A percentile compares a stretch with the other conserved stretches of the same genome.
These are phyloP conservation scores for Caenorhabditis sp. DNA, from an alignment of 2,888 invertebrate genomes.

Conservation along the genomic window DNA sequence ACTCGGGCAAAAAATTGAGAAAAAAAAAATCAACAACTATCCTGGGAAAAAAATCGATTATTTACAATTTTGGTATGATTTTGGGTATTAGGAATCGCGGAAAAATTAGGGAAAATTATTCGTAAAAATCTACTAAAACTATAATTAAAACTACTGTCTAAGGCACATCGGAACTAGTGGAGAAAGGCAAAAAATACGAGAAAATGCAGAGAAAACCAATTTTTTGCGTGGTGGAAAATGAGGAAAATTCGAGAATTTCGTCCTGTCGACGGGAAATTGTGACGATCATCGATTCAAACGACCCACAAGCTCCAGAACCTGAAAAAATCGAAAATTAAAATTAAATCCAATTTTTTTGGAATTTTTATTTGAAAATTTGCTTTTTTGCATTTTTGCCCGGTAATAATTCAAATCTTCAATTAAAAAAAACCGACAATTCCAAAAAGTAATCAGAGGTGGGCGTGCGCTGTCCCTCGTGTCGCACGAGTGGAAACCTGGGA, in stretches of 20 bases:
- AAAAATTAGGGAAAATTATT: neutral
- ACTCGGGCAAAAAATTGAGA: conserved; percentile 15
- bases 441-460: no score
- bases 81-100: no score
- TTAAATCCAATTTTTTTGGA: no score
- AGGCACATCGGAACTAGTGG: neutral
- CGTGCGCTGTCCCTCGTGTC: no score
- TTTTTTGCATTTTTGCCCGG: no score
- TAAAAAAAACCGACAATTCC: no score
- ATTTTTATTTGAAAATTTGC: neutral
- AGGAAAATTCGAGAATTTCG: conserved; percentile 15
- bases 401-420: no score
- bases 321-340: conserved; percentile 24
- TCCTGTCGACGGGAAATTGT: no score
- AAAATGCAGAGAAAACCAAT: conserved; percentile 15
- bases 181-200: neutral
- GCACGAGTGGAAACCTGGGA: no score
- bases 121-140: neutral
- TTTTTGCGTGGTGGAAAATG: neutral
- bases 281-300: conserved; percentile 44
- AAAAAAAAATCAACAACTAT: conserved; percentile 16
- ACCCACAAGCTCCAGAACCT: conserved; percentile 51
- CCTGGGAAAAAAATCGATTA: conserved; percentile 14
- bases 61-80: conserved; percentile 16
- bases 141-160: neutral